phyloP scores from a whole-genome alignment of 1,140 invertebrate genomes.

The Penaeus indicus region DNA sequence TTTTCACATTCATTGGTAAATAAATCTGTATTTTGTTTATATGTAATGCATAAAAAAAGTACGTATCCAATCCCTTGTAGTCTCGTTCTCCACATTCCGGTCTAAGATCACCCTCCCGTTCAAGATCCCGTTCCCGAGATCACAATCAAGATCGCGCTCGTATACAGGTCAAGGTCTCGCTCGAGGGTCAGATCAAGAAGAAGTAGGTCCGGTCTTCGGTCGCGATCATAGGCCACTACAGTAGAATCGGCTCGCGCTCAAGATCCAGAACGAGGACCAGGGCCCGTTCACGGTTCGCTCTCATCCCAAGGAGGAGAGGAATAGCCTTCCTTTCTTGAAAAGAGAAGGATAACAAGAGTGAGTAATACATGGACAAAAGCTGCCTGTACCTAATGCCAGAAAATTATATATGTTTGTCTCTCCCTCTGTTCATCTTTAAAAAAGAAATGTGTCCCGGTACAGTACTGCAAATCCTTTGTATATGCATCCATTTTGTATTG shows the following conservation, averaged over 20 bases:
- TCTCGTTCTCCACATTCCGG: constrained; percentile 43
- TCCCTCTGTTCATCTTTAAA: neutral
- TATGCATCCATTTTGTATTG: neutral
- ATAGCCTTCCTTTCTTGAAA: constrained; percentile 90
- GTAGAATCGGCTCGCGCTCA: constrained; percentile 52
- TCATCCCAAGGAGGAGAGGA: constrained; percentile 89
- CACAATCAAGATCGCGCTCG: constrained; percentile 43
- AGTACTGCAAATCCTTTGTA: neutral
- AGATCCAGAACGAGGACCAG: constrained; percentile 61
- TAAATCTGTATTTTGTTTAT: too few species aligned
- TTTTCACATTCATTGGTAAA: too few species aligned
- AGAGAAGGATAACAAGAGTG: constrained; percentile 92
- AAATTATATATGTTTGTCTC: neutral
- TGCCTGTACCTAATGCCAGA: neutral
- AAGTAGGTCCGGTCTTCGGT: constrained; percentile 50
- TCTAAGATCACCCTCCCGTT: constrained; percentile 34
- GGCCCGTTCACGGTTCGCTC: constrained; percentile 79
- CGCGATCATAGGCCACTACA: constrained; percentile 63
- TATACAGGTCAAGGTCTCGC: constrained; percentile 63
- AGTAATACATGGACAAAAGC: constrained; percentile 50
- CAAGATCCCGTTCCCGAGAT: constrained; percentile 34
- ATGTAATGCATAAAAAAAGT: too few species aligned
- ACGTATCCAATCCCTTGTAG: neutral
- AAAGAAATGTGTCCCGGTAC: too few species aligned
- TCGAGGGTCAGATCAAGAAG: constrained; percentile 63